Base-by-base conservation (phyloP, 1,140 invertebrate genomes). In the Megalopta genalis region DNA sequence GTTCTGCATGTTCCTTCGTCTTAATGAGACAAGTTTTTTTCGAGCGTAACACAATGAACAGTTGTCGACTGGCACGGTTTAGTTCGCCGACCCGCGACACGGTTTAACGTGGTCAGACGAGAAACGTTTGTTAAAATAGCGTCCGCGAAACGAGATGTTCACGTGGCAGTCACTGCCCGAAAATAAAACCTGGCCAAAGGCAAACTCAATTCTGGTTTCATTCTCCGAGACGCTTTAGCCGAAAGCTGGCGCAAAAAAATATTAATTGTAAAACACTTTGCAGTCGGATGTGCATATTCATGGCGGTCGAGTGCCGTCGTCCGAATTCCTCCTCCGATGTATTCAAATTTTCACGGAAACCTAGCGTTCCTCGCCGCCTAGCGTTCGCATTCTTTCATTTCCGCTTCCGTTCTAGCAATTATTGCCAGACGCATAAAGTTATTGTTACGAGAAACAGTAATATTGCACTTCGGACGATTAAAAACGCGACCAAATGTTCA, bases 201-300 rank as follows among this genome's bases (percentile, higher is more conserved):
- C 5, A 18, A 16, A 27, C 25, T 60, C 27, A 21, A 18, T 70
- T 52, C 7, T 16, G n/a, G 21, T 42, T 71, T 49, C 39, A 37
- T 62, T 49, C 27, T 23, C 39, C 21, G 21, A 32, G 54, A 69
- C 4, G 37, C n/a, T n/a, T 18, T 25, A 21, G 52, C 25, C 39
- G 66, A 69, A 62, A 62, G 27, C 75, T 69, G 27, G 59, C 32
- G 75, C 39, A 52, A 71, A 77, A 68, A 77, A 71, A 63, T 77
- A 71, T 77, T 77, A 77, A 77, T 77, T 69, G 75, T 77, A 63
- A 77, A 77, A 77, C 67, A 71, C 75, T 77, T 77, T 54, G 59
- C 16, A 42, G 32, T 39, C 27, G 23, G 59, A 71, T 18, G 67
- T 71, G 75, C 75, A 77, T 77, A 71, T 77, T 77, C 75, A 71